Evolutionary conservation across 2,113 vertebrate genomes (phyloP), one percentile per base, ranked within the genome.

Genomic region (Pelecanus crispus): DNA sequence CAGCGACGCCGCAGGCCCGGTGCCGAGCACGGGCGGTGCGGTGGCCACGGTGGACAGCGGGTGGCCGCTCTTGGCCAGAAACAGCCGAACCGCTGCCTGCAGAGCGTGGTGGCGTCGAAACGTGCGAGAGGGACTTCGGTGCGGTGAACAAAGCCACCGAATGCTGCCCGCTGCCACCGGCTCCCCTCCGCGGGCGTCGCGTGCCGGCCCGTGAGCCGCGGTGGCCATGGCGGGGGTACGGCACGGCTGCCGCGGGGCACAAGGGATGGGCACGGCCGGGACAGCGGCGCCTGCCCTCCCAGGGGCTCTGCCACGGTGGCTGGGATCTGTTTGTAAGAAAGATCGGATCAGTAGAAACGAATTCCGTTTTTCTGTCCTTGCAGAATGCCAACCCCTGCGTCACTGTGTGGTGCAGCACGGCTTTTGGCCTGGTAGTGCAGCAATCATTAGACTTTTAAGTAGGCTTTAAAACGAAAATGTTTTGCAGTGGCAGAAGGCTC

Each of bases 161-260:
- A 17, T 21, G 16, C 16, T 16, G 22, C 26, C 38, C 9, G 26
- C 24, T 52, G 68, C 47, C 81, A 25, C 36, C 15, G 44, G 55
- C 45, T 10, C 15, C 5, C 45, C 24, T 24, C 58, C 13, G 1
- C 70, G 17, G 40, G 40, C 2, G 10, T 1, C 3, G 17, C 3
- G 68, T 20, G 38, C 34, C 3, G 1, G 34, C 26, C 61, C 17
- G 44, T 19, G 36, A 36, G 84, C 42, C 6, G 8, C 15, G n/a
- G 1, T 10, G 59, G 67, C 9, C 44, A 18, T 6, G 3, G 25
- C 1, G 5, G 20, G 40, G 53, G 11, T 9, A 13, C 0, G 5
- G 66, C 25, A 17, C 1, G 4, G 44, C 67, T 21, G 50, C 67
- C 66, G 44, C 2, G 1, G 15, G 50, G 67, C 32, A 14, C 52